Conservation (phyloP, 2,888 invertebrate species). For the Thymelicus acteon region DNA sequence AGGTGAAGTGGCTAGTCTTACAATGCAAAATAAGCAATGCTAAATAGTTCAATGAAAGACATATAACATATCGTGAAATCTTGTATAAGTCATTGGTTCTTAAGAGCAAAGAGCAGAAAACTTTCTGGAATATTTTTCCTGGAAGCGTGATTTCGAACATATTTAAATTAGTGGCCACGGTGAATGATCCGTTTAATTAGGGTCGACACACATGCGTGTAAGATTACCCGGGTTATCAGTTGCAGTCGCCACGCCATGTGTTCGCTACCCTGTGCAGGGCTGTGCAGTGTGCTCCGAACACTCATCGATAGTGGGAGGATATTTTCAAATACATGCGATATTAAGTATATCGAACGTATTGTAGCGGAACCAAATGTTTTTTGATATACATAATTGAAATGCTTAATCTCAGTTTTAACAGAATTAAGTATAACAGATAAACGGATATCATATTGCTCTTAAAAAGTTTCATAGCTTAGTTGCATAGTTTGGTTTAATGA, state of each 20-base stretch:
- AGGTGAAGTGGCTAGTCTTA: no score
- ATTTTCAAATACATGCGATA: conserved; percentile 17
- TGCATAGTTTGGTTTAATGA: no score
- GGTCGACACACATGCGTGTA: conserved; percentile 42
- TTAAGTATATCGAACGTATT: neutral
- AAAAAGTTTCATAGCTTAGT: no score
- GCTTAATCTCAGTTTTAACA: no score
- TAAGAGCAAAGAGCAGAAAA: neutral
- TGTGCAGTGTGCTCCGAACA: conserved; percentile 25
- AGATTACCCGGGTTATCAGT: conserved; percentile 45
- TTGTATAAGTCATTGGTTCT: no score
- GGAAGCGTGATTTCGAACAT: neutral
- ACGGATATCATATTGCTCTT: no score
- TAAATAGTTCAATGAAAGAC: no score
- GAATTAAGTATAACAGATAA: no score
- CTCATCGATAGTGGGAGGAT: conserved; percentile 28
- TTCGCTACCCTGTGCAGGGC: conserved; percentile 41
- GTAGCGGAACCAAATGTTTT: neutral
- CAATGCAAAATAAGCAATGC: no score
- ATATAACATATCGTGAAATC: no score
- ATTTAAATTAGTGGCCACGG: conserved; percentile 25
- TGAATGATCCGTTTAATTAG: conserved; percentile 37
- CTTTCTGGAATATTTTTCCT: neutral
- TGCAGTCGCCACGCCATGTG: conserved; percentile 52
- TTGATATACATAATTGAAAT: conserved; percentile 1